A percentile compares a stretch with the other conserved stretches of the same genome.
phyloP scores from a whole-genome alignment of 2,888 invertebrate species.

The Phrixothrix hirtus region DNA sequence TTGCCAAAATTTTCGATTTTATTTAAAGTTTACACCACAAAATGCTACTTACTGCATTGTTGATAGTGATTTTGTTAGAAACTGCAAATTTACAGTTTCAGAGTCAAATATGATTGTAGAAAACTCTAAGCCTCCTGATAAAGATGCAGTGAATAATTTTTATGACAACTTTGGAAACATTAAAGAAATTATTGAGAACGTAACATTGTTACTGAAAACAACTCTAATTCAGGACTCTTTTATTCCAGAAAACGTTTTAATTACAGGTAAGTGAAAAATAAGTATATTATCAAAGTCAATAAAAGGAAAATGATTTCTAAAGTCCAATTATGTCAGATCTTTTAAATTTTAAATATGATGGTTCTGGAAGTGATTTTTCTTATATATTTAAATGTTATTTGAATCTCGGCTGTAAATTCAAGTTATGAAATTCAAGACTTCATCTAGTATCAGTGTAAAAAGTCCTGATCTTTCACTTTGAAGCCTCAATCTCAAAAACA shows the following conservation, averaged over 20 bases:
- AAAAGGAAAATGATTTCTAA: too few species aligned
- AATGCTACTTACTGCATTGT: slow-evolving; percentile 59
- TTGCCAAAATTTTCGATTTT: slow-evolving; percentile 41
- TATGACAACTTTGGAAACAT: slow-evolving; percentile 58
- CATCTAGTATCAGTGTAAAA: too few species aligned
- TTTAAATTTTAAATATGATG: too few species aligned
- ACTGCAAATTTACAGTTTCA: slow-evolving; percentile 54
- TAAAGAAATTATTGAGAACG: slow-evolving; percentile 57
- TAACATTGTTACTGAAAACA: slow-evolving; percentile 40
- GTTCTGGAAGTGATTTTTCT: too few species aligned
- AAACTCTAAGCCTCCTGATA: slow-evolving; percentile 12
- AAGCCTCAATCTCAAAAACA: too few species aligned
- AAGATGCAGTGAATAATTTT: slow-evolving; percentile 14
- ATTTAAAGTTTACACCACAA: slow-evolving; percentile 54
- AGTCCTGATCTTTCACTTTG: too few species aligned
- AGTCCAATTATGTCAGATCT: too few species aligned
- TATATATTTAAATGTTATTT: too few species aligned
- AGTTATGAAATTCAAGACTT: too few species aligned
- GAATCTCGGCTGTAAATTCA: too few species aligned
- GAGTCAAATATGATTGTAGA: slow-evolving; percentile 24
- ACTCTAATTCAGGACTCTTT: slow-evolving; percentile 53
- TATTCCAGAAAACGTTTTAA: slow-evolving; percentile 55
- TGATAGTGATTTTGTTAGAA: slow-evolving; percentile 59
- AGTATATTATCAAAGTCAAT: too few species aligned
- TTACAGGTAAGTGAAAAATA: slow-evolving; percentile 56